Conservation (phyloP, 2,113 vertebrate species). For the Jacana jacana region DNA sequence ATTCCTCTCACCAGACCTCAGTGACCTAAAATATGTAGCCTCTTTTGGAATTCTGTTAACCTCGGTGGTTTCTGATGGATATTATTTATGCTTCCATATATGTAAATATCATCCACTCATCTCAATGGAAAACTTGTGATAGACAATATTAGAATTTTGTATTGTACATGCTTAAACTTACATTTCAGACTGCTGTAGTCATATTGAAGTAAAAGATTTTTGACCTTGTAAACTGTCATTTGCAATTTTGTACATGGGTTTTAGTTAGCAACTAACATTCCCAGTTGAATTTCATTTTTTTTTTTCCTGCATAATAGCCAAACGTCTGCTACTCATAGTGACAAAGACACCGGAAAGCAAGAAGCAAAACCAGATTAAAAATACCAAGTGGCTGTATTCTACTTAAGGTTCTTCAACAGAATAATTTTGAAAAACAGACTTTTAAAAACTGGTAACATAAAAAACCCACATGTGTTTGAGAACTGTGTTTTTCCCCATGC, state of each 20-base stretch:
- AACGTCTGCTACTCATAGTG: background rate
- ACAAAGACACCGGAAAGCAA: background rate
- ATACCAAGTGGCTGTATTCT: background rate
- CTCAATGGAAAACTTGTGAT: background rate
- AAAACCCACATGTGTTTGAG: background rate
- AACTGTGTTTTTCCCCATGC: background rate
- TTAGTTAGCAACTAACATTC: background rate
- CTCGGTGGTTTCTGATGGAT: background rate
- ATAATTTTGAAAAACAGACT: background rate
- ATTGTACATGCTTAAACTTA: background rate
- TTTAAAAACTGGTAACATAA: background rate
- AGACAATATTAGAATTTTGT: background rate
- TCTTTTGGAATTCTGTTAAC: slow-evolving; percentile 6
- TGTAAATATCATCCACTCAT: background rate
- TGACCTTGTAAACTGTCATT: background rate
- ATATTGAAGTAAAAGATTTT: background rate
- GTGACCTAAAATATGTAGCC: background rate
- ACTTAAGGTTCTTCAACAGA: background rate
- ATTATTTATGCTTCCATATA: background rate
- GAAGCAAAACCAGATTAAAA: background rate
- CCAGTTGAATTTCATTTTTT: background rate
- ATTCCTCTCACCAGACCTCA: slow-evolving; percentile 10
- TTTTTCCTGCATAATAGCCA: background rate
- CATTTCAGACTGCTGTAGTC: background rate
- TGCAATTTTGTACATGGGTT: background rate